Percentiles rank a stretch among this genome's conserved stretches.
phyloP scores from a whole-genome alignment of 2,888 invertebrate species.

The Silvanus unidentatus region DNA sequence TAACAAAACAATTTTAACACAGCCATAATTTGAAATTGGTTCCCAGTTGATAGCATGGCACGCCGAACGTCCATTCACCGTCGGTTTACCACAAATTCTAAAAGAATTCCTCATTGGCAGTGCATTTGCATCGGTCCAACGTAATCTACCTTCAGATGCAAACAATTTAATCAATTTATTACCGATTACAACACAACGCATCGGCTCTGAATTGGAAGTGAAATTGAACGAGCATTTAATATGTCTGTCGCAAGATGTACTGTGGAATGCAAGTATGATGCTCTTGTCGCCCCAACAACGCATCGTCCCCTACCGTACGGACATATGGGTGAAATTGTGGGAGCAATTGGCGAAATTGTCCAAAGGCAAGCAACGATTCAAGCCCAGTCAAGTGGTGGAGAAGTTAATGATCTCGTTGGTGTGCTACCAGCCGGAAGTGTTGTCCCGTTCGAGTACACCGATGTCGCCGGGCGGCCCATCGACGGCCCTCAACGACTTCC shows the following conservation, averaged over 20 bases:
- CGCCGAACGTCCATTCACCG: slow-evolving; percentile 55
- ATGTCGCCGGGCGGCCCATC: slow-evolving; percentile 65
- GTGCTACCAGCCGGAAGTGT: slow-evolving; percentile 81
- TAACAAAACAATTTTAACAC: not conserved
- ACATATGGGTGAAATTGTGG: slow-evolving; percentile 81
- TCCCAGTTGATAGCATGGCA: slow-evolving; percentile 56
- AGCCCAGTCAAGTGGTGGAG: slow-evolving; percentile 65
- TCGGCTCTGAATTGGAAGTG: slow-evolving; percentile 56
- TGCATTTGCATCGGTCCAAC: slow-evolving; percentile 64
- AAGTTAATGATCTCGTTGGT: slow-evolving; percentile 74
- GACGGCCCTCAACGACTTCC: slow-evolving; percentile 45
- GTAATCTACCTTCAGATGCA: slow-evolving; percentile 68
- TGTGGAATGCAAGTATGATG: slow-evolving; percentile 80
- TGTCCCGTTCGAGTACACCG: slow-evolving; percentile 79
- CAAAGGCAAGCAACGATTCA: slow-evolving; percentile 58
- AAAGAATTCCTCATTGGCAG: slow-evolving; percentile 78
- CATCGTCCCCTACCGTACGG: slow-evolving; percentile 72
- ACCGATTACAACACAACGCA: slow-evolving; percentile 61
- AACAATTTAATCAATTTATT: slow-evolving; percentile 61
- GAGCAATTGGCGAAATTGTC: slow-evolving; percentile 59
- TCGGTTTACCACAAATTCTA: slow-evolving; percentile 62
- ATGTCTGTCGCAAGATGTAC: slow-evolving; percentile 64
- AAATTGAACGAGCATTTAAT: slow-evolving; percentile 54
- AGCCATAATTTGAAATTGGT: slow-evolving; percentile 1
- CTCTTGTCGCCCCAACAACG: slow-evolving; percentile 77